Evolutionary conservation across 1,140 invertebrate species (phyloP).

Genomic region (Drosophila pruinosa): DNA sequence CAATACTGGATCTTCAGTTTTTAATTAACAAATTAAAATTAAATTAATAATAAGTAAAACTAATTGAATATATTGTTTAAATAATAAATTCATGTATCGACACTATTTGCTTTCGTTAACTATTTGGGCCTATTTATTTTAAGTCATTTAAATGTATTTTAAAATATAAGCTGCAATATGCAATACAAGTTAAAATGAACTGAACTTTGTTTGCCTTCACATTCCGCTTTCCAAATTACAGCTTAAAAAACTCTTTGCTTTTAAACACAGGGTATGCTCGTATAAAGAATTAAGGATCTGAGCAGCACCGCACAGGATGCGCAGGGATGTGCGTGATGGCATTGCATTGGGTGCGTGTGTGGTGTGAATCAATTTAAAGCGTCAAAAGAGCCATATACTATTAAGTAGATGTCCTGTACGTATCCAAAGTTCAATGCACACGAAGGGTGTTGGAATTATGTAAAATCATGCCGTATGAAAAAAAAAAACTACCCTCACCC

Average conservation of each 20-base stretch:
- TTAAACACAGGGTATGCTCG: conserved; percentile 8
- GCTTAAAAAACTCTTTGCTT: neutral
- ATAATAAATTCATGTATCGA: no score
- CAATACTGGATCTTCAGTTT: no score
- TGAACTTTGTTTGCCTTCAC: neutral
- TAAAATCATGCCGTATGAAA: conserved; percentile 63
- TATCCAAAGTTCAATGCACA: conserved; percentile 40
- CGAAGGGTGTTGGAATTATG: conserved; percentile 60
- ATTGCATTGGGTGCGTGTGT: conserved; percentile 52
- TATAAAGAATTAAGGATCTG: neutral
- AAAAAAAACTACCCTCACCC: conserved; percentile 54
- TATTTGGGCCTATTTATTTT: no score
- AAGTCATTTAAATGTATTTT: no score
- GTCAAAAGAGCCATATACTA: conserved; percentile 65
- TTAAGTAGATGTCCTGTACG: conserved; percentile 60
- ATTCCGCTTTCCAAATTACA: no score
- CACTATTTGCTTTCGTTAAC: no score
- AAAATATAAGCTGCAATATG: no score
- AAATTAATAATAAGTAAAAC: no score
- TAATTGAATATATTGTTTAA: no score
- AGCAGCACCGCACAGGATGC: conserved; percentile 28
- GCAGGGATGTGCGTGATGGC: conserved; percentile 39
- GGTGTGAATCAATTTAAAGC: conserved; percentile 80
- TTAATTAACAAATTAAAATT: no score
- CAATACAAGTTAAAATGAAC: neutral